Conservation (phyloP, 2,797 vertebrate genomes). For the Pagetopsis macropterus region DNA sequence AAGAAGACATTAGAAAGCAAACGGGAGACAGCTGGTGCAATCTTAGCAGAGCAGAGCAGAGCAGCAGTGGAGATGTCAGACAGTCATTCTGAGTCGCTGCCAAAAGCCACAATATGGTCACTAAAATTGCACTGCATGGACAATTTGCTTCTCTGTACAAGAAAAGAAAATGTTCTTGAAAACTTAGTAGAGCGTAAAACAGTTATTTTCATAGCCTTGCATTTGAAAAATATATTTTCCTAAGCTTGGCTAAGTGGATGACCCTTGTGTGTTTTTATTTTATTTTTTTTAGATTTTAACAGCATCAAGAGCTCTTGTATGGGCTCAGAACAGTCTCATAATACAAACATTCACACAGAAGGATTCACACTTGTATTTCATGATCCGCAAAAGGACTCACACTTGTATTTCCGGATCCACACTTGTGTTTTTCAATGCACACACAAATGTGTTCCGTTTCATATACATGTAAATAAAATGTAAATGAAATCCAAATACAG, state of each 20-base stretch:
- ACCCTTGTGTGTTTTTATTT: too few species aligned
- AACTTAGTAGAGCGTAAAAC: conserved; percentile 44
- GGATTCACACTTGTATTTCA: too few species aligned
- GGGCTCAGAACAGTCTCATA: too few species aligned
- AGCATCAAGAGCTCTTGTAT: background rate
- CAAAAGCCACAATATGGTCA: conserved; percentile 83
- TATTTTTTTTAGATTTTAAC: background rate
- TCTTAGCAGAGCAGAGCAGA: conserved; percentile 73
- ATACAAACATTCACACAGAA: too few species aligned
- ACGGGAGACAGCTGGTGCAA: conserved; percentile 78
- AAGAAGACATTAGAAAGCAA: conserved; percentile 81
- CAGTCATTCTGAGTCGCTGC: conserved; percentile 76
- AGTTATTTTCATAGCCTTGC: conserved; percentile 32
- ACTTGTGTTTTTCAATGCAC: too few species aligned
- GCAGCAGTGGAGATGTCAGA: conserved; percentile 79
- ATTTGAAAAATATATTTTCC: conserved; percentile 35
- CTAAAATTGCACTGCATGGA: conserved; percentile 73
- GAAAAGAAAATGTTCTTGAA: conserved; percentile 51
- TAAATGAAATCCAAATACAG: too few species aligned
- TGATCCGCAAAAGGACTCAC: too few species aligned
- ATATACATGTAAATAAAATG: too few species aligned
- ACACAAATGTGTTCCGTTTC: too few species aligned
- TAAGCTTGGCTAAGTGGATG: conserved; percentile 15
- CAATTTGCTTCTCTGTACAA: conserved; percentile 70
- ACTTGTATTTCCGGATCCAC: too few species aligned